Percentiles rank a stretch among this genome's conserved stretches.
Evolutionary conservation across 2,113 vertebrate species (phyloP).

Genomic region (Centropristis striata): DNA sequence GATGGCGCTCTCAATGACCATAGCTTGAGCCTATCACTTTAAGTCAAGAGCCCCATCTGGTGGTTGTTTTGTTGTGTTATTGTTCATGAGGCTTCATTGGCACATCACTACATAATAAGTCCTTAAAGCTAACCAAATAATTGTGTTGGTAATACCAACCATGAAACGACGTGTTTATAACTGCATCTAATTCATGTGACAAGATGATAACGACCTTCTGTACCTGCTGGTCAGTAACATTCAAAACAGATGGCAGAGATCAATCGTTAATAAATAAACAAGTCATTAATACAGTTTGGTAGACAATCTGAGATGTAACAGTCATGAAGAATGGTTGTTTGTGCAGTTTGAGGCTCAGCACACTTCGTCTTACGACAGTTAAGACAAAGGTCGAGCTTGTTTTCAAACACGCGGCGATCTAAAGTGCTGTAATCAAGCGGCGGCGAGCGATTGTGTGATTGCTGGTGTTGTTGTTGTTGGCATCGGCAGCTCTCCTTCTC

Average conservation of each 20-base stretch:
- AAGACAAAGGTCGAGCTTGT: conserved; percentile 41
- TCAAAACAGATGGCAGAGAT: background rate
- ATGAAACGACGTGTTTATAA: no score
- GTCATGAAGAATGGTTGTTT: background rate
- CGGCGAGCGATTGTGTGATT: conserved; percentile 64
- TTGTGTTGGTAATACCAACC: no score
- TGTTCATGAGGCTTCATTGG: no score
- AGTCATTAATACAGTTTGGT: background rate
- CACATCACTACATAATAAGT: no score
- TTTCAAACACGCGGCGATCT: conserved; percentile 58
- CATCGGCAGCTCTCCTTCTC: conserved; percentile 35
- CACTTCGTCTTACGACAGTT: conserved; percentile 2
- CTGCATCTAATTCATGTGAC: no score
- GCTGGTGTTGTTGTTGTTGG: conserved; percentile 74
- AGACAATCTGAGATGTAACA: background rate
- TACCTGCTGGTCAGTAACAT: no score
- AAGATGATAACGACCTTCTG: no score
- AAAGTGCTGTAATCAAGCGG: conserved; percentile 69
- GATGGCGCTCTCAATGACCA: no score
- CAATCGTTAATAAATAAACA: background rate
- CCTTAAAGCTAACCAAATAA: no score
- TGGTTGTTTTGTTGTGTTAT: no score
- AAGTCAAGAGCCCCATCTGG: no score
- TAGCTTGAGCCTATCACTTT: no score
- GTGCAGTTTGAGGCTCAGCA: background rate